Base-by-base conservation (phyloP, 2,888 invertebrate species). In the Ophioninae sp. region DNA sequence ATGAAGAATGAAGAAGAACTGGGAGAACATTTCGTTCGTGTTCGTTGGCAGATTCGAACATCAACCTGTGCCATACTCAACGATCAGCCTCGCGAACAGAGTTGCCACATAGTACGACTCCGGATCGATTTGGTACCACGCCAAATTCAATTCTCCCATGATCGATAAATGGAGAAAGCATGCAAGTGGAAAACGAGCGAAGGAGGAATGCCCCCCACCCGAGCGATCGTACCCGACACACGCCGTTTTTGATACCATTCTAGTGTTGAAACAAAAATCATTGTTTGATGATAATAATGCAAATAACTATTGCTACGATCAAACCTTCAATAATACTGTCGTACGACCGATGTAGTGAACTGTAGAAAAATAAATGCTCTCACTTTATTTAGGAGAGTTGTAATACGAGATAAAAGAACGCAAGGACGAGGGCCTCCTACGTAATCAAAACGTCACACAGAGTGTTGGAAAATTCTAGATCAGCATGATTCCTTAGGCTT, bases 41-140 rank as follows among this genome's bases (percentile, higher is more conserved):
- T 84, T 82, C 79, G 81, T 73, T 73, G 57, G 70, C 37, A 44
- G 8, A 17, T 79, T 76, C 76, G 82, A 79, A 72, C 81, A 79
- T 82, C 84, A 83, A 86, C 79, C 77, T 75, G 30, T 30, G 74
- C 79, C 68, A 74, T 77, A 77, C 81, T 59, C 65, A 64, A 50
- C 20, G 13, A 69, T 44, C 77, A 50, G 69, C 50, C 56, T 59
- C 10, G 20, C 67, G 67, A 20, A 44, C 67, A 17, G 59, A 84
- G 41, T 72, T 76, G 61, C 62, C 50, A 37, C 62, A 21, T 21
- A 10, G 23, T 50, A 44, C 56, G 86, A 85, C 82, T 77, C 76
- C 84, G 81, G 86, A 88, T 89, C 89, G 88, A 87, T 88, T 89
- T 89, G 89, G 89, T 84, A 82, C 87, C 85, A 79, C 81, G 89